Base-by-base conservation (phyloP, 2,888 invertebrate genomes). In the Eristalis intricaria region DNA sequence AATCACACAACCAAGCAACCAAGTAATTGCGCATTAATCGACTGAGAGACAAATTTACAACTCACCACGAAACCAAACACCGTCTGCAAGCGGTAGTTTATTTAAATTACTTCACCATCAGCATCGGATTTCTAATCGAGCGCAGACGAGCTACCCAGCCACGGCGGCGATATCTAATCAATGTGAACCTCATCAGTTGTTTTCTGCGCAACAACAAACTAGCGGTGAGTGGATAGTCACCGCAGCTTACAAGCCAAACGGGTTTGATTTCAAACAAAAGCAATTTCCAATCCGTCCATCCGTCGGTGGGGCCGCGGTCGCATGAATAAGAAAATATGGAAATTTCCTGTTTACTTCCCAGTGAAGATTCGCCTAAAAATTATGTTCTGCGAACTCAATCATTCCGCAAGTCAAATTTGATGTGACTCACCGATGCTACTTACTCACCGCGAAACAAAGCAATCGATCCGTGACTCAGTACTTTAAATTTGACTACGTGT, bases 381-480 rank as follows among this genome's bases (percentile, higher is more conserved):
- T 50, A 19, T 8, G 50, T 50, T 8, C 19, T 19, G 50, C 8
- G 50, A 50, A 19, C 8, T 19, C 50, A 50, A 50, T 50, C 19
- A 19, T 8, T 19, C 50, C n/a, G 19, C 1, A 7, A 50, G 50
- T n/a, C n/a, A 50, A 50, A 50, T 50, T 50, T 8, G 19, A 19
- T 4, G 38, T 38, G 13, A 74, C 63, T 58, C 56, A 68, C 1
- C 56, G 26, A 2, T 3, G 29, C 0, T 7, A 43, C n/a, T 50
- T 40, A 75, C 75, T 68, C 68, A 66, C 35, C 23, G 29, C 15
- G 22, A 64, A 76, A 61, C 35, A 68, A 69, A 77, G 26, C 19
- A 75, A 19, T 19, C 19, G 66, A 19, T 19, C 19, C 43, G 26
- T 77, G 77, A 77, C 50, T 77, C 77, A 77, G 23, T 69, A 40